A percentile compares a stretch with the other conserved stretches of the same genome.
phyloP scores from a whole-genome alignment of 2,888 invertebrate genomes.

The Serrognathus titanus region DNA sequence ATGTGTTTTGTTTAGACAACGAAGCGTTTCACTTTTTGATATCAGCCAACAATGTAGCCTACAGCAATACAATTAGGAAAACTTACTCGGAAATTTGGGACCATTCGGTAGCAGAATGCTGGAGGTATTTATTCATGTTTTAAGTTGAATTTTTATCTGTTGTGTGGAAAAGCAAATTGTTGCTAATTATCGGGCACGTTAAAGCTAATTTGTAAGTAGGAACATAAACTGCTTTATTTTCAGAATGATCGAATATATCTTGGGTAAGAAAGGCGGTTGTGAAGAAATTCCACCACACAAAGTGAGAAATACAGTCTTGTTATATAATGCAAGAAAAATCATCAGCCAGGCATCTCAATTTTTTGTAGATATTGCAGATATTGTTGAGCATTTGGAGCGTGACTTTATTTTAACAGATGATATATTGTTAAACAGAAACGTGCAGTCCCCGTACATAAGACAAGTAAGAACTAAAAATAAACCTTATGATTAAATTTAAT shows the following conservation, averaged over 20 bases:
- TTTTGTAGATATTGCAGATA: slow-evolving; percentile 40
- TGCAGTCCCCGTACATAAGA: too few relatives aligned
- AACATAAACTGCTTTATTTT: not conserved
- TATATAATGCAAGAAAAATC: slow-evolving; percentile 41
- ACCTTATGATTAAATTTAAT: too few relatives aligned
- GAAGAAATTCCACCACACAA: slow-evolving; percentile 33
- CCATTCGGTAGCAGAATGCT: slow-evolving; percentile 23
- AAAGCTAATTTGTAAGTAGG: not conserved
- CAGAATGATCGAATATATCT: slow-evolving; percentile 17
- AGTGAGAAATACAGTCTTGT: slow-evolving; percentile 37
- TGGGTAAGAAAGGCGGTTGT: slow-evolving; percentile 4
- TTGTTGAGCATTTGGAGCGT: slow-evolving; percentile 31
- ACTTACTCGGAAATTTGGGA: slow-evolving; percentile 30
- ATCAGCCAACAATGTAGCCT: slow-evolving; percentile 31
- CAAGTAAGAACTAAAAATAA: too few relatives aligned
- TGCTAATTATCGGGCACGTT: too few relatives aligned
- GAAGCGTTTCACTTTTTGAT: slow-evolving; percentile 40
- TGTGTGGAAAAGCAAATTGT: too few relatives aligned
- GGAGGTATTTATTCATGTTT: slow-evolving; percentile 2
- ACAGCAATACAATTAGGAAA: slow-evolving; percentile 17
- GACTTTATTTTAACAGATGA: too few relatives aligned
- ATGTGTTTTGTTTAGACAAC: slow-evolving; percentile 43
- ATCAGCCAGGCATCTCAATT: slow-evolving; percentile 40
- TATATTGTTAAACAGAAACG: too few relatives aligned
- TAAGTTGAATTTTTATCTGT: too few relatives aligned